Evolutionary conservation across 2,888 invertebrate genomes (phyloP).

Genomic region (Rotaria macrura): DNA sequence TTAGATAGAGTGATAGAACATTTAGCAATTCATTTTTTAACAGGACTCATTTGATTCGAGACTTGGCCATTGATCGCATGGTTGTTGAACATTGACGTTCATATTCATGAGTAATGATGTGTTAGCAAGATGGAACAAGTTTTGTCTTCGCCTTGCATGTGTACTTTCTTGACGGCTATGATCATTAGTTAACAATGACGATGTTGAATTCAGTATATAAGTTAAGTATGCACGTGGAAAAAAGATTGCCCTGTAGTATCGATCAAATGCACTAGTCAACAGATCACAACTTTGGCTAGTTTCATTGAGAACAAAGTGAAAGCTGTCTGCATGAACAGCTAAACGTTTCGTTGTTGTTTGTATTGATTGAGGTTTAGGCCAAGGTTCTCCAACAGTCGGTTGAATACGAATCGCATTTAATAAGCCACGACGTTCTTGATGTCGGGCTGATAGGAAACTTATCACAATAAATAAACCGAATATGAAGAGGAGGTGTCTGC

Average conservation of each 20-base stretch:
- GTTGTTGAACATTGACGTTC: constrained; percentile 54
- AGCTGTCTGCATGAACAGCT: background rate
- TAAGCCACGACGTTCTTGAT: too few relatives aligned
- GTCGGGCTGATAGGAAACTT: too few relatives aligned
- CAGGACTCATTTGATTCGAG: constrained; percentile 68
- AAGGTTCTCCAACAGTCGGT: background rate
- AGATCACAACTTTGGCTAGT: constrained; percentile 28
- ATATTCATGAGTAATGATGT: background rate
- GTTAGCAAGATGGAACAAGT: background rate
- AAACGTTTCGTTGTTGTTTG: background rate
- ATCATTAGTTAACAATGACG: background rate
- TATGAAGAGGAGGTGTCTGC: too few relatives aligned
- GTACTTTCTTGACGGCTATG: too few relatives aligned
- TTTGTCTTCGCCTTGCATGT: too few relatives aligned
- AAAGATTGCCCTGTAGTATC: constrained; percentile 27
- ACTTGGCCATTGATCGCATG: constrained; percentile 61
- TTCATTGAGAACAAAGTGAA: background rate
- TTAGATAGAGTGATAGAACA: too few relatives aligned
- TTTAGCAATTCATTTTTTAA: background rate
- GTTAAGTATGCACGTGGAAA: background rate
- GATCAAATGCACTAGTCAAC: constrained; percentile 16
- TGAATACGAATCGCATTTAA: too few relatives aligned
- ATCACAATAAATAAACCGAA: too few relatives aligned
- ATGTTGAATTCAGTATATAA: background rate
- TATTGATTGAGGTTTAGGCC: background rate